These are phyloP conservation scores for Melanostigma gelatinosum DNA, from an alignment of 2,113 vertebrate genomes.

Conservation along the genomic window DNA sequence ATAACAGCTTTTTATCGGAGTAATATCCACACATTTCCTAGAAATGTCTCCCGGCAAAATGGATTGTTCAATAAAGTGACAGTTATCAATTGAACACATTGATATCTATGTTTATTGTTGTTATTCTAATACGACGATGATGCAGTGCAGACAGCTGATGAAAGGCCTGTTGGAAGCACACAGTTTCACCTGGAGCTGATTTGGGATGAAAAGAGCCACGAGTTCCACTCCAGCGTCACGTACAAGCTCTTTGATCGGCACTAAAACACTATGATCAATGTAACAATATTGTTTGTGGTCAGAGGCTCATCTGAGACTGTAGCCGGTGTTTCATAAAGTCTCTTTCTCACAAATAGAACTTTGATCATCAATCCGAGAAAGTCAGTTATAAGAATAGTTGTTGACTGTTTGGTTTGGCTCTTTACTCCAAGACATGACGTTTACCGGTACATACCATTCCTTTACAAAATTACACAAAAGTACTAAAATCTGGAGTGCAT, in stretches of 20 bases:
- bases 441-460: too few species aligned
- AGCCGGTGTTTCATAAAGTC: too few species aligned
- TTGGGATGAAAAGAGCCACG: neutral
- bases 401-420: too few species aligned
- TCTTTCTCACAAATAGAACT: too few species aligned
- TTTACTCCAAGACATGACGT: too few species aligned
- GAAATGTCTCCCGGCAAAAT: constrained; percentile 3
- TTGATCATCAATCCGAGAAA: too few species aligned
- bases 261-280: neutral
- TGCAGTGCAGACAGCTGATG: neutral
- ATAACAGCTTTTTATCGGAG: neutral
- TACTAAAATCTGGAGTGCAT: neutral
- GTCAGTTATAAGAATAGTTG: too few species aligned
- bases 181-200: neutral
- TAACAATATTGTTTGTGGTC: neutral
- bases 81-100: neutral
- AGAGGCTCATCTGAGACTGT: neutral
- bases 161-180: neutral
- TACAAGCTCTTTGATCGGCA: neutral
- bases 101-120: too few species aligned
- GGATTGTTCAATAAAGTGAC: constrained; percentile 28
- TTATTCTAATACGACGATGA: too few species aligned
- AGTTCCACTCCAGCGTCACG: neutral
- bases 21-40: neutral
- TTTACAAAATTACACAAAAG: too few species aligned